Percentiles rank a stretch among this genome's conserved stretches.
Evolutionary conservation across 2,888 invertebrate genomes (phyloP).

Genomic region (Hirtodrosophila duncani): DNA sequence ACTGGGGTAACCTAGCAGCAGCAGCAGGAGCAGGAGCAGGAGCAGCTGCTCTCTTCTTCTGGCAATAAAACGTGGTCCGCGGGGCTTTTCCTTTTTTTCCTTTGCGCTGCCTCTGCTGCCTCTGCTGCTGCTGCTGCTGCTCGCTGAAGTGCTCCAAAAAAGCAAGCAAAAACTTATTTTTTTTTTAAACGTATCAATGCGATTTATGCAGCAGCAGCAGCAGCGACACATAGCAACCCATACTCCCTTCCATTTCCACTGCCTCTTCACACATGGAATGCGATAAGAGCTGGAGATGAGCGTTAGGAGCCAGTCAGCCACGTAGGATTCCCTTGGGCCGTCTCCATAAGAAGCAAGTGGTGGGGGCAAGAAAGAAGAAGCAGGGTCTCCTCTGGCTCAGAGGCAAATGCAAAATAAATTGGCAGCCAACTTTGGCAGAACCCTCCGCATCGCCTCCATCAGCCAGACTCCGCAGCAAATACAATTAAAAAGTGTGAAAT

Average conservation of each 20-base stretch:
- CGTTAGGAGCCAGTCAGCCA: too few relatives aligned
- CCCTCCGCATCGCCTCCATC: constrained; percentile 8
- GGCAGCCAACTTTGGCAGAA: constrained; percentile 63
- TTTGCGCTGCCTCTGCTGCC: neutral
- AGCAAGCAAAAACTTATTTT: constrained; percentile 31
- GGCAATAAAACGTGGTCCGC: constrained; percentile 39
- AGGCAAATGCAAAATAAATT: constrained; percentile 65
- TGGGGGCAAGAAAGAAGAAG: too few relatives aligned
- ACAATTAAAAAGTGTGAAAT: too few relatives aligned
- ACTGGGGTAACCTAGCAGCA: too few relatives aligned
- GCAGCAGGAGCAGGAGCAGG: constrained; percentile 7
- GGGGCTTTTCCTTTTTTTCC: constrained; percentile 12
- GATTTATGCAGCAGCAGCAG: constrained; percentile 65
- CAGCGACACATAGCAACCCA: constrained; percentile 25
- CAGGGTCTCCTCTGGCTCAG: too few relatives aligned
- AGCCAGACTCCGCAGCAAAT: too few relatives aligned
- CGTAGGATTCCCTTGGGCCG: too few relatives aligned
- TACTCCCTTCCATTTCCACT: neutral
- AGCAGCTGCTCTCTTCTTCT: constrained; percentile 11
- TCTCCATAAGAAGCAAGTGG: too few relatives aligned
- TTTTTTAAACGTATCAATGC: constrained; percentile 60
- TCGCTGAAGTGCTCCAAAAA: too few relatives aligned
- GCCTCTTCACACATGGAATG: neutral
- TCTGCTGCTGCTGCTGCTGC: too few relatives aligned
- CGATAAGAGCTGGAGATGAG: constrained; percentile 23